Percentiles rank a stretch among this genome's conserved stretches.
Evolutionary conservation across 2,888 invertebrate species (phyloP).

Genomic region (Leptinotarsa haldemani): DNA sequence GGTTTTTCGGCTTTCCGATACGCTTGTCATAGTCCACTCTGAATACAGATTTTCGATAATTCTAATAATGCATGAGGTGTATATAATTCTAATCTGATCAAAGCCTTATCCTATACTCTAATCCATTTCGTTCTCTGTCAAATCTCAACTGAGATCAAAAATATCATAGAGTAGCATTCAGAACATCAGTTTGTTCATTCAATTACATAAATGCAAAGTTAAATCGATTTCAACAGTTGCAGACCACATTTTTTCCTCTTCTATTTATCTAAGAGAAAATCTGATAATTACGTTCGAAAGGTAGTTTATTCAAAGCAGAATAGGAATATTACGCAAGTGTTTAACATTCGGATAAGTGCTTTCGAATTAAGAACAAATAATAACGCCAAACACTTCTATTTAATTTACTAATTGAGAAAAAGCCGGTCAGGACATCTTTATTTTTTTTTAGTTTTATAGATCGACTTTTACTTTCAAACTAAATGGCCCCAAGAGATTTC

Average conservation of each 20-base stretch:
- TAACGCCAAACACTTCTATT: constrained; percentile 16
- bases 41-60: too few species aligned
- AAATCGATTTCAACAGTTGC: constrained; percentile 4
- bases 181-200: not conserved
- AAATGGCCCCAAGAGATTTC: constrained; percentile 17
- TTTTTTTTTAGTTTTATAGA: constrained; percentile 11
- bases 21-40: too few species aligned
- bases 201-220: not conserved
- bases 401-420: constrained; percentile 19
- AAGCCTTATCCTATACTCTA: too few species aligned
- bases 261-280: constrained; percentile 38
- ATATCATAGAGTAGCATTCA: not conserved
- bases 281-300: constrained; percentile 33
- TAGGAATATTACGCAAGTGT: constrained; percentile 33
- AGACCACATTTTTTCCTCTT: constrained; percentile 18
- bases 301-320: constrained; percentile 29
- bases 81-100: too few species aligned
- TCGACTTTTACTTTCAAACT: constrained; percentile 24
- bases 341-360: constrained; percentile 29
- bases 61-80: too few species aligned
- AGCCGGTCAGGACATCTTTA: constrained; percentile 11
- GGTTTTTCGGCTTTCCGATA: too few species aligned
- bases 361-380: constrained; percentile 24
- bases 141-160: too few species aligned
- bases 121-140: too few species aligned